These are phyloP conservation scores for Galbula dea DNA, from an alignment of 2,113 vertebrate species.

Conservation along the genomic window DNA sequence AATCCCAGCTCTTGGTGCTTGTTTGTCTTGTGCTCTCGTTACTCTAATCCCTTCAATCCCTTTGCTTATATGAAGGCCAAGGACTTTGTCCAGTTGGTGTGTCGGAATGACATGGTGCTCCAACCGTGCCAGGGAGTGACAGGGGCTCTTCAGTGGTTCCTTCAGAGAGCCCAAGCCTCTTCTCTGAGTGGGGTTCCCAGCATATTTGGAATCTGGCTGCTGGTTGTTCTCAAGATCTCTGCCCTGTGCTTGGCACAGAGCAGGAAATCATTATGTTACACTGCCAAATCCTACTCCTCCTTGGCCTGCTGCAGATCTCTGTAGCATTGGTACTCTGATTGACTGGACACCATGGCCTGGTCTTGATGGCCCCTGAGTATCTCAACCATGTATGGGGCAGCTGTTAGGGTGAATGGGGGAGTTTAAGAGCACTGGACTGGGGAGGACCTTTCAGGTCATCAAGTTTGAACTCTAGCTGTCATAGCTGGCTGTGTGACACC, in stretches of 20 bases:
- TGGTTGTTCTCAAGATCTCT: neutral
- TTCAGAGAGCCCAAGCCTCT: neutral
- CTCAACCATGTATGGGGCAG: neutral
- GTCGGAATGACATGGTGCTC: neutral
- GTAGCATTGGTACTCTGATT: accelerated
- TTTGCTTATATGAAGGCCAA: neutral
- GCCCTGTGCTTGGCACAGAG: neutral
- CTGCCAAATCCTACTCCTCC: neutral
- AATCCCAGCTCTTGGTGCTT: neutral
- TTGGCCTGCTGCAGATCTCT: neutral
- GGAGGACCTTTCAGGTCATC: neutral
- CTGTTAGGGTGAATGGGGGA: neutral
- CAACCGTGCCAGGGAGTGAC: accelerated
- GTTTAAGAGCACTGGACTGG: neutral
- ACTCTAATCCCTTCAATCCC: conserved; percentile 19
- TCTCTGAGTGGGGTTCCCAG: neutral
- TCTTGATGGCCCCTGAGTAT: neutral
- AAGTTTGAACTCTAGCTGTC: neutral
- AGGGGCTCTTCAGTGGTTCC: neutral
- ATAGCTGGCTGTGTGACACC: neutral
- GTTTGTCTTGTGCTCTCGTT: conserved; percentile 39
- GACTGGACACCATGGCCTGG: neutral
- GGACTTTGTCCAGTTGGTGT: neutral
- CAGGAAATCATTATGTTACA: neutral
- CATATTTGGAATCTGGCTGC: neutral